These are phyloP conservation scores for Drosophila pandora DNA, from an alignment of 1,140 invertebrate genomes.

Conservation along the genomic window DNA sequence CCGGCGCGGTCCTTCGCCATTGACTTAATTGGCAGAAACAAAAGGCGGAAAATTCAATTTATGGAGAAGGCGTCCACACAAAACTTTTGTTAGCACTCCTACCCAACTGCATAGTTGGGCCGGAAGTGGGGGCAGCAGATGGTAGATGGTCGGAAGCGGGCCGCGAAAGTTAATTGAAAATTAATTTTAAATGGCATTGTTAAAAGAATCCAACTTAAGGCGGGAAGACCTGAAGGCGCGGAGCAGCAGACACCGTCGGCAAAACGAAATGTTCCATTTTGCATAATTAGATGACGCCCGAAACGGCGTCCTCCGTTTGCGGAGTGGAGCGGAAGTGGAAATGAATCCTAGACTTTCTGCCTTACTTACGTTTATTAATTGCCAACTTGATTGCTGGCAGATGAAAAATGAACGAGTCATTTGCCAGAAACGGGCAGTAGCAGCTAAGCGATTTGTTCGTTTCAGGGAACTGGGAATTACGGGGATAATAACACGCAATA, in stretches of 20 bases:
- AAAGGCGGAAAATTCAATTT: slow-evolving; percentile 65
- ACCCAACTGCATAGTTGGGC: slow-evolving; percentile 24
- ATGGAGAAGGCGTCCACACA: slow-evolving; percentile 37
- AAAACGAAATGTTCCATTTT: slow-evolving; percentile 60
- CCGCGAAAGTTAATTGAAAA: slow-evolving; percentile 74
- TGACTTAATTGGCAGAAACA: slow-evolving; percentile 61
- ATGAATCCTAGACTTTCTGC: slow-evolving; percentile 23
- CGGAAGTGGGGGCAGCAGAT: neutral
- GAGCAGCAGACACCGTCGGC: slow-evolving; percentile 15
- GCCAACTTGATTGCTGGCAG: slow-evolving; percentile 31
- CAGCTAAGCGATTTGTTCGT: neutral
- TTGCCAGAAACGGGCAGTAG: neutral
- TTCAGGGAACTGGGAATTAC: neutral
- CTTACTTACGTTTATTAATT: slow-evolving; percentile 43
- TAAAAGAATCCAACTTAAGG: slow-evolving; percentile 47
- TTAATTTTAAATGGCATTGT: slow-evolving; percentile 78
- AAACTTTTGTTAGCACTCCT: slow-evolving; percentile 43
- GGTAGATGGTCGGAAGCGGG: slow-evolving; percentile 40
- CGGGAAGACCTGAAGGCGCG: slow-evolving; percentile 15
- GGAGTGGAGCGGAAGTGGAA: slow-evolving; percentile 22
- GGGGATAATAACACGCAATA: neutral
- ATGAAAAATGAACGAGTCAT: slow-evolving; percentile 23
- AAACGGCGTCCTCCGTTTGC: slow-evolving; percentile 28
- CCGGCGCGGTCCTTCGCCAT: slow-evolving; percentile 31
- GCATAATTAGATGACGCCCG: slow-evolving; percentile 66